A percentile compares a stretch with the other conserved stretches of the same genome.
Evolutionary conservation across 2,113 vertebrate species (phyloP).

Genomic region (Glaucomys volans): DNA sequence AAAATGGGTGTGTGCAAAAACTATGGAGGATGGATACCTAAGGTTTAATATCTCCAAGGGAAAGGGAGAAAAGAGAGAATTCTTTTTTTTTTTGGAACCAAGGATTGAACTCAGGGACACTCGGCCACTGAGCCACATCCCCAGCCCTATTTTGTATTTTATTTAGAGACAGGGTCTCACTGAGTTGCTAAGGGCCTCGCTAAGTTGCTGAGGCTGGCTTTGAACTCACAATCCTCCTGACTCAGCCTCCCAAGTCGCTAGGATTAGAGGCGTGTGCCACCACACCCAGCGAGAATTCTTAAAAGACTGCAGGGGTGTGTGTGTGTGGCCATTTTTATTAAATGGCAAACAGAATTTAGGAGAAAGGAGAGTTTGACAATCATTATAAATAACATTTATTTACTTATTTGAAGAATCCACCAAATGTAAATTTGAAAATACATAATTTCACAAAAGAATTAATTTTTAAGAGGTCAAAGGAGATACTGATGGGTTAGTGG

Average conservation of each 20-base stretch:
- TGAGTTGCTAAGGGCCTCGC: too few relatives aligned
- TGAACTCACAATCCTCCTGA: too few relatives aligned
- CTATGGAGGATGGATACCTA: not conserved
- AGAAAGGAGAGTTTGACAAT: not conserved
- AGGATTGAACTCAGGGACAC: too few relatives aligned
- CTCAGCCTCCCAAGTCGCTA: too few relatives aligned
- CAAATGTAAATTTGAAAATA: not conserved
- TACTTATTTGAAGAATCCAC: not conserved
- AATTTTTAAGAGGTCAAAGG: not conserved
- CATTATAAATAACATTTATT: not conserved
- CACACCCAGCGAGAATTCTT: too few relatives aligned
- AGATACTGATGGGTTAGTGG: not conserved
- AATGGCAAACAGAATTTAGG: not conserved
- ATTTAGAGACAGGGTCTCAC: too few relatives aligned
- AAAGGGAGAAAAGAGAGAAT: not conserved
- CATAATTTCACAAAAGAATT: not conserved
- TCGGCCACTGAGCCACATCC: too few relatives aligned
- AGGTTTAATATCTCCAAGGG: not conserved
- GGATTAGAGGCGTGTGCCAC: too few relatives aligned
- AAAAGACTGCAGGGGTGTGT: not conserved
- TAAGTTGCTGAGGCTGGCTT: too few relatives aligned
- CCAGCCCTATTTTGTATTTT: too few relatives aligned
- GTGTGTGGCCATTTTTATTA: not conserved
- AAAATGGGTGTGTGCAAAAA: not conserved
- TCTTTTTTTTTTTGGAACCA: too few relatives aligned